These are phyloP conservation scores for Daboia siamensis DNA, from an alignment of 2,113 vertebrate species.

Conservation along the genomic window DNA sequence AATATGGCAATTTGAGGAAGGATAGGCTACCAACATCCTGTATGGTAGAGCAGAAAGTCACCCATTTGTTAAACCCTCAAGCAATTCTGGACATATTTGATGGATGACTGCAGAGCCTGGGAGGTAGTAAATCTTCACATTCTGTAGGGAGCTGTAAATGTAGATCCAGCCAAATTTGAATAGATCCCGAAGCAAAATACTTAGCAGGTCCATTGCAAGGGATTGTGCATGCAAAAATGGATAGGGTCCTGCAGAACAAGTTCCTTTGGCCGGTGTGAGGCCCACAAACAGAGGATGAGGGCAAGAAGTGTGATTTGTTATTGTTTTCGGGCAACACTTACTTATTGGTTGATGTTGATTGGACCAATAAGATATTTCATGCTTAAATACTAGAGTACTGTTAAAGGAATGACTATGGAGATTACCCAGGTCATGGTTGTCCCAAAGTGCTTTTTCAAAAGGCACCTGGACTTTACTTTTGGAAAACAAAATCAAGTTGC, in stretches of 20 bases:
- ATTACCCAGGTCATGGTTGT: neutral
- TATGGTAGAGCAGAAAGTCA: neutral
- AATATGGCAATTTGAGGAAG: neutral
- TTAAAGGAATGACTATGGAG: neutral
- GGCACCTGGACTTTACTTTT: neutral
- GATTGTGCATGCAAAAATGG: neutral
- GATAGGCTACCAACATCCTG: neutral
- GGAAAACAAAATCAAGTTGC: neutral
- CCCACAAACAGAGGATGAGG: neutral
- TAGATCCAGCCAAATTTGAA: neutral
- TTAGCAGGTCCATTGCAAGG: neutral
- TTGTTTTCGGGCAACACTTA: neutral
- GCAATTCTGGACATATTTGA: neutral
- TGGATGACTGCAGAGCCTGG: neutral
- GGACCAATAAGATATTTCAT: neutral
- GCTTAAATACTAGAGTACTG: neutral
- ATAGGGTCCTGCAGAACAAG: neutral
- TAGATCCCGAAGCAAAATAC: neutral
- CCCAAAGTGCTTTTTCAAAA: neutral
- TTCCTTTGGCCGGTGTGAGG: neutral
- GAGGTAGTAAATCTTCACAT: neutral
- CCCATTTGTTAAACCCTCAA: neutral
- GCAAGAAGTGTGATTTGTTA: too few species aligned
- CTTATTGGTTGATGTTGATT: neutral
- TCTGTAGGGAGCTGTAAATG: neutral